Evolutionary conservation across 2,113 vertebrate species (phyloP).

Genomic region (Centrocercus urophasianus): DNA sequence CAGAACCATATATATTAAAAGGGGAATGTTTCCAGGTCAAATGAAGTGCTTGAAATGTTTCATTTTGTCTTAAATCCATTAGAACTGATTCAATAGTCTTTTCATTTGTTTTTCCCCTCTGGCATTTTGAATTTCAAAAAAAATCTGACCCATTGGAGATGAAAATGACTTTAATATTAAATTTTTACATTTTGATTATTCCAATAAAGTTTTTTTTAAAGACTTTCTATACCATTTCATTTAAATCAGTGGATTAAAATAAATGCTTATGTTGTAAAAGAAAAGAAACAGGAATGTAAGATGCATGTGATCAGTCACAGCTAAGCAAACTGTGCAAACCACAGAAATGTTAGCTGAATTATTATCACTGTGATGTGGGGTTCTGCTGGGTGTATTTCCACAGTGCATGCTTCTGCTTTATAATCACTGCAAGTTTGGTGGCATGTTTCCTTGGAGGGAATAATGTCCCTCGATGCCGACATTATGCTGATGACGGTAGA

Average conservation of each 20-base stretch:
- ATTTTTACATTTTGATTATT: slow-evolving; percentile 18
- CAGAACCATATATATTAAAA: neutral
- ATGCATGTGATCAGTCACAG: neutral
- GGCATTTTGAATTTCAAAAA: neutral
- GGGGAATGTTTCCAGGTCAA: slow-evolving; percentile 12
- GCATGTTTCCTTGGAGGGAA: neutral
- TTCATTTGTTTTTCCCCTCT: slow-evolving; percentile 24
- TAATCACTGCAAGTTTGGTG: slow-evolving; percentile 31
- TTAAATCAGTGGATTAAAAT: neutral
- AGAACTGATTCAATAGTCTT: slow-evolving; percentile 6
- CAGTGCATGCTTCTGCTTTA: neutral
- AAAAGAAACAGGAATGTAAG: slow-evolving; percentile 10
- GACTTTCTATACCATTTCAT: neutral
- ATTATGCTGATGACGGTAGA: neutral
- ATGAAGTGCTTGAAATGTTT: slow-evolving; percentile 23
- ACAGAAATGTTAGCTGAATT: slow-evolving; percentile 22
- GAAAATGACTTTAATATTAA: slow-evolving; percentile 16
- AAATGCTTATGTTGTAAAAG: neutral
- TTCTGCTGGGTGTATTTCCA: slow-evolving; percentile 3
- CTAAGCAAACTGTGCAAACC: slow-evolving; percentile 9
- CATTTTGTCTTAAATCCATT: slow-evolving; percentile 27
- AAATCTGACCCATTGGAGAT: neutral
- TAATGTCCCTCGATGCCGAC: neutral
- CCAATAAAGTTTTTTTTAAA: neutral
- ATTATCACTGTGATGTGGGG: neutral